Percentiles rank a stretch among this genome's conserved stretches.
Evolutionary conservation across 2,888 invertebrate genomes (phyloP).

Genomic region (Tachina lurida): DNA sequence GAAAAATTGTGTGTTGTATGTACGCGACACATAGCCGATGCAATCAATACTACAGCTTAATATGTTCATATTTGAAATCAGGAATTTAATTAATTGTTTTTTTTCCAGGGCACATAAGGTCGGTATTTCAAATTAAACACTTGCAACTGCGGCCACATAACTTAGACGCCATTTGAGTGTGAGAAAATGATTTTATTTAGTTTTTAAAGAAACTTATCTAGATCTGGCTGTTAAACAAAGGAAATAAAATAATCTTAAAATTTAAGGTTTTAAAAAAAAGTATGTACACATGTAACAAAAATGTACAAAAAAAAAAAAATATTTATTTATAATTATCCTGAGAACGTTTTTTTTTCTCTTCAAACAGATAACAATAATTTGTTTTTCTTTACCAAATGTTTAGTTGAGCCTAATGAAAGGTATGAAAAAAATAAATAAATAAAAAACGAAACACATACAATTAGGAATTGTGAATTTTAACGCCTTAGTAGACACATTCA

Average conservation of each 20-base stretch:
- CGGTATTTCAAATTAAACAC: not conserved
- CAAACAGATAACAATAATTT: conserved; percentile 40
- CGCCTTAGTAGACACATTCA: conserved; percentile 65
- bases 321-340: conserved; percentile 52
- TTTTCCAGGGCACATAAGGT: too few species aligned
- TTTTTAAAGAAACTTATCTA: conserved; percentile 17
- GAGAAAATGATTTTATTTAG: conserved; percentile 2
- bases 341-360: conserved; percentile 23
- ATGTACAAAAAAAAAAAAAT: conserved; percentile 7
- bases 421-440: too few species aligned
- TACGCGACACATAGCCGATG: too few species aligned
- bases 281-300: not conserved
- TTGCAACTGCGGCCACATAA: not conserved
- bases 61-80: too few species aligned
- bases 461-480: conserved; percentile 70
- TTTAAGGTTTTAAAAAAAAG: not conserved
- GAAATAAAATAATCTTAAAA: conserved; percentile 5
- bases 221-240: not conserved
- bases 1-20: too few species aligned
- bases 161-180: not conserved
- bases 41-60: too few species aligned
- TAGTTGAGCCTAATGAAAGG: conserved; percentile 55
- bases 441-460: conserved; percentile 1
- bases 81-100: too few species aligned
- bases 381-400: conserved; percentile 62